phyloP scores from a whole-genome alignment of 2,113 vertebrate species.

The Tachuris rubrigastra region DNA sequence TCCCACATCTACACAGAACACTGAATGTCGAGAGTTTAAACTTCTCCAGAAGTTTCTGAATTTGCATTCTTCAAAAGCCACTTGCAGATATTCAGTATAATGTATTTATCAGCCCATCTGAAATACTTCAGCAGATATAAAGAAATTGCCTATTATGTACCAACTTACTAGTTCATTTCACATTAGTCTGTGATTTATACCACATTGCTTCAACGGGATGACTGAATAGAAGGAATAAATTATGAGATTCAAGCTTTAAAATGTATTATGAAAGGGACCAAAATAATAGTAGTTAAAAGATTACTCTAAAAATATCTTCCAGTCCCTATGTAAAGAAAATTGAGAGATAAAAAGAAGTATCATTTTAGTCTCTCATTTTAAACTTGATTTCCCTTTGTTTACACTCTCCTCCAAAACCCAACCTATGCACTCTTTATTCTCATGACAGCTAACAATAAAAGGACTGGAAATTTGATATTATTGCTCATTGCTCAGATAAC shows the following conservation, averaged over 20 bases:
- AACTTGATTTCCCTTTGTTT: neutral
- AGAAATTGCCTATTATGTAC: slow-evolving; percentile 47
- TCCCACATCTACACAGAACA: neutral
- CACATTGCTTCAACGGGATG: neutral
- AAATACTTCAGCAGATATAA: slow-evolving; percentile 30
- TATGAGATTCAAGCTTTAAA: neutral
- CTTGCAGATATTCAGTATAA: neutral
- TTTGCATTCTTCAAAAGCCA: neutral
- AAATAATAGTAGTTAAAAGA: neutral
- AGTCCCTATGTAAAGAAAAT: neutral
- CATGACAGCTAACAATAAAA: neutral
- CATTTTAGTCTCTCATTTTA: neutral
- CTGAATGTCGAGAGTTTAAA: neutral
- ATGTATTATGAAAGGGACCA: neutral
- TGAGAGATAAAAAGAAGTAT: neutral
- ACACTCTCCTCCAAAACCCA: neutral
- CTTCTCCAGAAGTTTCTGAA: neutral
- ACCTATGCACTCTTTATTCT: neutral
- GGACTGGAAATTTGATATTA: neutral
- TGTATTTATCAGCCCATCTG: neutral
- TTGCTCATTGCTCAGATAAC: neutral
- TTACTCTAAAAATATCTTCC: neutral
- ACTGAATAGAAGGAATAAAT: neutral
- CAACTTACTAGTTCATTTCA: slow-evolving; percentile 46
- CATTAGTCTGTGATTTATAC: slow-evolving; percentile 2